Conservation (phyloP, 2,113 vertebrate genomes). For the Noturus placidus region DNA sequence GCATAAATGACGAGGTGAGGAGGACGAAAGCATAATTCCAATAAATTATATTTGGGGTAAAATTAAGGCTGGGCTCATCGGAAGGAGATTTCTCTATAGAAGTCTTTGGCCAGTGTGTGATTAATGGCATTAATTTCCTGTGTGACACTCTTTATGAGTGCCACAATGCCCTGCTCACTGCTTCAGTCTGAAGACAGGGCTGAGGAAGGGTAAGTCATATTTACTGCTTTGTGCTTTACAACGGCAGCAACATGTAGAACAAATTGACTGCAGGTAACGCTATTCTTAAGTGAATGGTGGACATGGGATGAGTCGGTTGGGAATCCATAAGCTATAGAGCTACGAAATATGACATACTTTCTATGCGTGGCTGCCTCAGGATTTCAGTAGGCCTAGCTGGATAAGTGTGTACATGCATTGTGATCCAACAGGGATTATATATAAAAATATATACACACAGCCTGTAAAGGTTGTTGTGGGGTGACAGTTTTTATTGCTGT, state of each 20-base stretch:
- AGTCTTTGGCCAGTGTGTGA: constrained; percentile 65
- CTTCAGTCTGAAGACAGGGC: constrained; percentile 34
- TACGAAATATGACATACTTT: constrained; percentile 32
- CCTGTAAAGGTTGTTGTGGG: constrained; percentile 3
- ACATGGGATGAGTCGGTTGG: constrained; percentile 22
- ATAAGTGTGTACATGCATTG: constrained; percentile 1
- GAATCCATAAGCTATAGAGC: not conserved
- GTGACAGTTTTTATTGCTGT: constrained; percentile 25
- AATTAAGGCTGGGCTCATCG: constrained; percentile 43
- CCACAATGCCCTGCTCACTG: constrained; percentile 45
- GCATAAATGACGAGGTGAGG: constrained; percentile 15
- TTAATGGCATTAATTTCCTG: constrained; percentile 79
- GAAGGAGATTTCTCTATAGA: constrained; percentile 47
- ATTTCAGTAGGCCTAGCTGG: constrained; percentile 21
- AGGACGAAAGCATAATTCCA: constrained; percentile 34
- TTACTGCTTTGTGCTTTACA: constrained; percentile 56
- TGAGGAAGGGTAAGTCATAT: constrained; percentile 52
- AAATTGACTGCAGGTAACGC: constrained; percentile 67
- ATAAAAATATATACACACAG: constrained; percentile 3
- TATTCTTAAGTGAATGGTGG: constrained; percentile 36
- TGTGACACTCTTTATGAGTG: constrained; percentile 74
- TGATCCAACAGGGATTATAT: constrained; percentile 23
- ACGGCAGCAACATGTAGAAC: constrained; percentile 59
- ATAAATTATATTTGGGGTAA: constrained; percentile 46
- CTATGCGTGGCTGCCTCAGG: constrained; percentile 20